Evolutionary conservation across 2,888 invertebrate genomes (phyloP).

Genomic region (Phasia obesa): DNA sequence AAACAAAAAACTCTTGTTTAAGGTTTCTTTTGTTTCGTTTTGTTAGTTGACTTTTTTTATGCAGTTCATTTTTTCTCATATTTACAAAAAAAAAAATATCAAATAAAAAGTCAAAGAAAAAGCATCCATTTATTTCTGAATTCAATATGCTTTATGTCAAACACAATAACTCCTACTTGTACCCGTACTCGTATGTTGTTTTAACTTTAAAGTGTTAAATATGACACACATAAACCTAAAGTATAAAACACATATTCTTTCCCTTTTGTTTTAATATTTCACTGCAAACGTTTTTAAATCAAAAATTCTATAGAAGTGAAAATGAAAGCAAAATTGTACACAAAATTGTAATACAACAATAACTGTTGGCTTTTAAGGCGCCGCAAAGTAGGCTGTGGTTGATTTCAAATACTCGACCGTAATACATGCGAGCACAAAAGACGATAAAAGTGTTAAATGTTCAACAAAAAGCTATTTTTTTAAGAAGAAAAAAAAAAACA

Average conservation of each 20-base stretch:
- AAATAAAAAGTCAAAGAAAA: not conserved
- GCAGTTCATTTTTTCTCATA: no score
- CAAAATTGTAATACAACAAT: conserved; percentile 28
- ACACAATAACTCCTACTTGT: no score
- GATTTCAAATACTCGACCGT: not conserved
- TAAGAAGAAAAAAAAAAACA: not conserved
- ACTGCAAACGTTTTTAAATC: conserved; percentile 1
- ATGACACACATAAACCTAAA: conserved; percentile 29
- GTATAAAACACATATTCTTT: conserved; percentile 16
- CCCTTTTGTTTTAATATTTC: not conserved
- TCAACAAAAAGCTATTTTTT: conserved; percentile 6
- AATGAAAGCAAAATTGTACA: not conserved
- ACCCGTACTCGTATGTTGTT: not conserved
- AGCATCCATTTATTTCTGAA: not conserved
- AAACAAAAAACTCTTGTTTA: no score
- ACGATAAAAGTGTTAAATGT: conserved; percentile 44
- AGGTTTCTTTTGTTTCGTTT: no score
- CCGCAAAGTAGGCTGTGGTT: conserved; percentile 28
- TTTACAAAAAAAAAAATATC: no score
- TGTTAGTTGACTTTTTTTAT: no score
- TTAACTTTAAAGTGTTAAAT: conserved; percentile 25
- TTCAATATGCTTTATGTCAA: no score
- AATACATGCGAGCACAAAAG: not conserved
- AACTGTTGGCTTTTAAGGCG: not conserved
- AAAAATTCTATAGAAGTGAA: not conserved